Evolutionary conservation across 2,113 vertebrate genomes (phyloP), one percentile per base, ranked within the genome.

Genomic region (Motacilla tschutschensis): DNA sequence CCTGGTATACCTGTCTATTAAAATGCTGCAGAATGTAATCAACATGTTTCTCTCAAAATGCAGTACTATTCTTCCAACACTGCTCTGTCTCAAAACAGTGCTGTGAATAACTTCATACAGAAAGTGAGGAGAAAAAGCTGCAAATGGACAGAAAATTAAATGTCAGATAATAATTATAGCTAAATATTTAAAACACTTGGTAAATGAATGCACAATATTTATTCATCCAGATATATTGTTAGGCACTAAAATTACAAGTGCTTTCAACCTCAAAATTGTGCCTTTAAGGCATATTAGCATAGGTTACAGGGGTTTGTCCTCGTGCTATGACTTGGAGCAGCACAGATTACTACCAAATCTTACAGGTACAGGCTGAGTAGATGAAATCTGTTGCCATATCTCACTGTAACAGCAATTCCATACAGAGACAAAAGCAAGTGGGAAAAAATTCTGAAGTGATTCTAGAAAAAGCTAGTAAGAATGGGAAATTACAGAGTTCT

Each of bases 221-320:
- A 84, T 73, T 60, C 38, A 53, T 48, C 55, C 70, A 88, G 57
- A 36, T 11, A 12, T 59, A 51, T 36, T 90, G 59, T 67, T 90
- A 66, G 53, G 72, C 41, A 71, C 48, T 88, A 79, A 83, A 95
- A 88, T 72, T 76, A 47, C 47, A 89, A 79, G 36, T 21, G 47
- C 33, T 82, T 92, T 73, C 84, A 73, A 55, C 12, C 22, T 75
- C 78, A 33, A 88, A 91, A 84, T 53, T 53, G 55, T 48, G 44
- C 47, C 67, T 79, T 88, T 79, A 82, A 91, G 40, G 48, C 67
- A 59, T 77, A 88, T 86, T 82, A 86, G 31, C 38, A 57, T 19
- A 86, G 75, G 55, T 55, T 70, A 51, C 79, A 73, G 51, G 53
- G 20, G 40, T 59, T 66, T 73, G 33, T 58, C 72, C 83, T 70